Conservation (phyloP, 2,797 vertebrate genomes). For the Periophthalmus magnuspinnatus region DNA sequence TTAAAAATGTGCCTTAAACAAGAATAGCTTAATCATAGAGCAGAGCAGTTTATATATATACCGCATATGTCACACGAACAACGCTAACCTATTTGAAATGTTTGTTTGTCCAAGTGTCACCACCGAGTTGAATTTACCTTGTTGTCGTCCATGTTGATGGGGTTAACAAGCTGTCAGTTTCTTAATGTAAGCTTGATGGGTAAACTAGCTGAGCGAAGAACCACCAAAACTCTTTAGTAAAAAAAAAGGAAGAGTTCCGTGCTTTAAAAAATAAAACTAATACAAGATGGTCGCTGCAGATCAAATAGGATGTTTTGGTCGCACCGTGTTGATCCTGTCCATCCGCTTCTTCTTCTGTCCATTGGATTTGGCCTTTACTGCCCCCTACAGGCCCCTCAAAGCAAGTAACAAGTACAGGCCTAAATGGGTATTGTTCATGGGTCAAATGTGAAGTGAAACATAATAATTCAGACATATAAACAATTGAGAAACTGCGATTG, state of each 20-base stretch:
- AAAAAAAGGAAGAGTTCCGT: no score
- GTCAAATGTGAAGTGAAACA: no score
- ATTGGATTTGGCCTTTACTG: neutral
- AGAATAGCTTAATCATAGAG: neutral
- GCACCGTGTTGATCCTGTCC: neutral
- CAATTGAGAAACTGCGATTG: no score
- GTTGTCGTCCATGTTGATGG: constrained; percentile 72
- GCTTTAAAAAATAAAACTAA: no score
- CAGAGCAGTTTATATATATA: neutral
- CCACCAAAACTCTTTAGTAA: no score
- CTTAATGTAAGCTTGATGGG: constrained; percentile 27
- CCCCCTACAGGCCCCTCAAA: neutral
- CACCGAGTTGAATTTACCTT: constrained; percentile 54
- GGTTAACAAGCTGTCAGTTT: constrained; percentile 15
- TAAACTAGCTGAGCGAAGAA: neutral
- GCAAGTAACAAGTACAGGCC: neutral
- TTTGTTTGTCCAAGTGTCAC: neutral
- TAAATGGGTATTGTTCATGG: neutral
- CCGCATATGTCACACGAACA: neutral
- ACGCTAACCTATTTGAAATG: neutral
- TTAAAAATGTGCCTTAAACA: neutral
- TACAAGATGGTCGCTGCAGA: neutral
- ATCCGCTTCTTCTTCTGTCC: neutral
- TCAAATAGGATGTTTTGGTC: neutral
- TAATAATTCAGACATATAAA: no score